These are phyloP conservation scores for Decapterus maruadsi DNA, from an alignment of 2,797 vertebrate species.

Conservation along the genomic window DNA sequence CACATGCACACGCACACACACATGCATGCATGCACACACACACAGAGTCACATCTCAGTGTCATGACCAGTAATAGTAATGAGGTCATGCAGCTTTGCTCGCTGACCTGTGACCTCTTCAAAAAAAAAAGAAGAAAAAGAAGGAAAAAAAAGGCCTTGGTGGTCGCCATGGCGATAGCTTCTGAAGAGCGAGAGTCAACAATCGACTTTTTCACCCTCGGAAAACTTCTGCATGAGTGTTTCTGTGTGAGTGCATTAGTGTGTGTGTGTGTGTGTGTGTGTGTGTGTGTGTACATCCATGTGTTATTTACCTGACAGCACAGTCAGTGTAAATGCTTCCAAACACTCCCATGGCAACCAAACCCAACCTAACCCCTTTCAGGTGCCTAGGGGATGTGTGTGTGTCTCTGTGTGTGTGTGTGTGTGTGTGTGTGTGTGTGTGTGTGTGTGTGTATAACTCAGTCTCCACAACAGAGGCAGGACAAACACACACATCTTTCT, in stretches of 20 bases:
- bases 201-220: constrained; percentile 42
- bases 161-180: constrained; percentile 54
- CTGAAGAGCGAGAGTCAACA: constrained; percentile 66
- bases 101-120: constrained; percentile 64
- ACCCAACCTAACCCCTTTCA: constrained; percentile 68
- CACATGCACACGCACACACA: neutral
- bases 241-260: neutral
- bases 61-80: constrained; percentile 57
- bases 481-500: constrained; percentile 26
- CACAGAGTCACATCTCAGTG: constrained; percentile 31
- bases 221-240: constrained; percentile 22
- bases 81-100: constrained; percentile 64
- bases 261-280: constrained; percentile 41
- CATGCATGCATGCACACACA: constrained; percentile 19
- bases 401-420: no score
- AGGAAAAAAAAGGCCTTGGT: constrained; percentile 34
- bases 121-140: constrained; percentile 34
- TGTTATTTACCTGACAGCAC: constrained; percentile 66
- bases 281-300: constrained; percentile 28
- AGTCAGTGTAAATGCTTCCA: constrained; percentile 65
- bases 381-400: constrained; percentile 59
- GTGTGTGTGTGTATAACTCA: constrained; percentile 55
- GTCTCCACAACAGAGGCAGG: constrained; percentile 75
- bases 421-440: constrained; percentile 36
- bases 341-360: constrained; percentile 80